These are phyloP conservation scores for Drosophila robusta DNA, from an alignment of 2,888 invertebrate species.

Conservation along the genomic window DNA sequence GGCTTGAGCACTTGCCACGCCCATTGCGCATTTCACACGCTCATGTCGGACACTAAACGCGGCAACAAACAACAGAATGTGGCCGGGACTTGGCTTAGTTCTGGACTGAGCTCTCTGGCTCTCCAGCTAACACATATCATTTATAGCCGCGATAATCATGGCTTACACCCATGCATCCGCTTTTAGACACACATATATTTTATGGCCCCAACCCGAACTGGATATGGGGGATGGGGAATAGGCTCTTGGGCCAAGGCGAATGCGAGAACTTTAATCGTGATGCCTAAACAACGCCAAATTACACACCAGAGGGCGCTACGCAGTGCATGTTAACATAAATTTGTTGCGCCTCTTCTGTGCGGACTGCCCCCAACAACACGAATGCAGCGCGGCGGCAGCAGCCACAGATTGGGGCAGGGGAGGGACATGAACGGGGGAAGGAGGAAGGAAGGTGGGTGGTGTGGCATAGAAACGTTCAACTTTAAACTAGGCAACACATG, in stretches of 20 bases:
- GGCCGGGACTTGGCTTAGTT: slow-evolving; percentile 10
- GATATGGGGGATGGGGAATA: neutral
- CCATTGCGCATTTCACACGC: slow-evolving; percentile 69
- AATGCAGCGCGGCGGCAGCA: neutral
- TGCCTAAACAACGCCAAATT: slow-evolving; percentile 82
- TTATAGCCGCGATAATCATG: slow-evolving; percentile 80
- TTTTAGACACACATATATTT: slow-evolving; percentile 66
- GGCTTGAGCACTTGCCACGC: slow-evolving; percentile 45
- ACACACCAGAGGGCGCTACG: slow-evolving; percentile 83
- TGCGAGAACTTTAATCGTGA: slow-evolving; percentile 70
- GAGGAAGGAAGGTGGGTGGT: neutral
- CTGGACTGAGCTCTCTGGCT: slow-evolving; percentile 1
- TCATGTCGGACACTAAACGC: slow-evolving; percentile 56
- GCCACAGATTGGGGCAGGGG: neutral
- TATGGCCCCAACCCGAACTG: slow-evolving; percentile 37
- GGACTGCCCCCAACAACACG: slow-evolving; percentile 40
- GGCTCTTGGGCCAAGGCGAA: slow-evolving; percentile 39
- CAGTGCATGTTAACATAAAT: slow-evolving; percentile 81
- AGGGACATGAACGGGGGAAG: neutral
- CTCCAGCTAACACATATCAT: slow-evolving; percentile 74
- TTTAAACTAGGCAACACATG: slow-evolving; percentile 75
- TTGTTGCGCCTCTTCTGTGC: slow-evolving; percentile 68
- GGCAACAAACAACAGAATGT: slow-evolving; percentile 18
- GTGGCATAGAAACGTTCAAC: slow-evolving; percentile 51
- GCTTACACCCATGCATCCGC: slow-evolving; percentile 78